phyloP scores from a whole-genome alignment of 2,797 vertebrate species.

The Loriculus beryllinus region DNA sequence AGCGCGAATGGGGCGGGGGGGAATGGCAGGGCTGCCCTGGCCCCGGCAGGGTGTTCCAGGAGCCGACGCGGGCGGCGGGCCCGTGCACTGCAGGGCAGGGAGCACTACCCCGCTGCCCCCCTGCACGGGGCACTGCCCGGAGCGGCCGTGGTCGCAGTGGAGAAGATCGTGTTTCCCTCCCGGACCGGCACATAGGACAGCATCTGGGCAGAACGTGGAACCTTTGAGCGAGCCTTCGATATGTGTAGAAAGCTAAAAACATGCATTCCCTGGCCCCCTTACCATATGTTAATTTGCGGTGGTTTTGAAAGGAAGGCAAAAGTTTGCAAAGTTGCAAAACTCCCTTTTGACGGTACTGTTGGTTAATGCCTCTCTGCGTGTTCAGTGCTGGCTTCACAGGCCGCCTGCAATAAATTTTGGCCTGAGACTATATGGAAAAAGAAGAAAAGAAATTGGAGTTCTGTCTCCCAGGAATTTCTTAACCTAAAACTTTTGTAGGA shows the following conservation, averaged over 20 bases:
- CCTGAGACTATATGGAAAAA: accelerated
- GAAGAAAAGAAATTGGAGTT: neutral
- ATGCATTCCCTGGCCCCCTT: neutral
- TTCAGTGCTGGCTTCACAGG: accelerated
- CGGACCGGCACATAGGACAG: neutral
- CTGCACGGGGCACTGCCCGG: neutral
- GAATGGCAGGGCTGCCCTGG: neutral
- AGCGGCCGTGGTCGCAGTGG: neutral
- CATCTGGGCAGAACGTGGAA: neutral
- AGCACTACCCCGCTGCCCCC: neutral
- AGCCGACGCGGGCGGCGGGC: neutral
- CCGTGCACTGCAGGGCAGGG: neutral
- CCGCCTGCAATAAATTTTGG: neutral
- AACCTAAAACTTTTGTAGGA: neutral
- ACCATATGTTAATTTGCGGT: neutral
- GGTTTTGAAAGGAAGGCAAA: neutral
- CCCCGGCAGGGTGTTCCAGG: neutral
- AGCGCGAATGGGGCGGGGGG: neutral
- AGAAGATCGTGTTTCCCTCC: neutral
- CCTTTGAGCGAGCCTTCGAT: neutral
- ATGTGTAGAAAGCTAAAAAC: neutral
- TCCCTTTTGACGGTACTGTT: neutral
- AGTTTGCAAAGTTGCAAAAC: neutral
- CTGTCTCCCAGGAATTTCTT: neutral
- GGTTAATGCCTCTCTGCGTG: accelerated